A percentile compares a stretch with the other conserved stretches of the same genome.
phyloP scores from a whole-genome alignment of 2,113 vertebrate species.

The Oriolus oriolus region DNA sequence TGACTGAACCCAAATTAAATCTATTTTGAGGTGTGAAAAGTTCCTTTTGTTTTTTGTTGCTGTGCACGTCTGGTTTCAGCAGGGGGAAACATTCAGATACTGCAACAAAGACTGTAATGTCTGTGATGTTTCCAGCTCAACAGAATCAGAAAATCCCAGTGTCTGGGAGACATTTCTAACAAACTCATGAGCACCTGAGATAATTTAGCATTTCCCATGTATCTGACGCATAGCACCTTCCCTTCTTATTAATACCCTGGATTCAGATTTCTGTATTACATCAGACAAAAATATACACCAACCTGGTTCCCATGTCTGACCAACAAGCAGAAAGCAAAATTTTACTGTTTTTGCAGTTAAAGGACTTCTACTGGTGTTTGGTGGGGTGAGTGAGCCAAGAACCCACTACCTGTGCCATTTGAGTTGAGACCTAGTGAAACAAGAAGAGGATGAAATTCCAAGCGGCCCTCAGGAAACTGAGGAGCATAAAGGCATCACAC shows the following conservation, averaged over 20 bases:
- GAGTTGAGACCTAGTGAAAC: not conserved
- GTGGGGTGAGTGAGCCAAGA: not conserved
- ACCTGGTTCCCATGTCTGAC: not conserved
- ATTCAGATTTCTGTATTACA: not conserved
- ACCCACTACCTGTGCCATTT: not conserved
- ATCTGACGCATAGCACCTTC: not conserved
- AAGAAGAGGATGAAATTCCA: not conserved
- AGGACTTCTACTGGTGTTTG: not conserved
- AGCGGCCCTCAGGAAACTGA: not conserved
- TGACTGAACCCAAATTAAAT: slow-evolving; percentile 41
- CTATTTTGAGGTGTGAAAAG: slow-evolving; percentile 25
- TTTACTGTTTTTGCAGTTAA: not conserved
- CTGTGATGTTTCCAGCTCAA: not conserved
- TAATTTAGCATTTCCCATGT: not conserved
- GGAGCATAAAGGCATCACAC: fast-evolving
- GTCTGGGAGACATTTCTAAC: not conserved
- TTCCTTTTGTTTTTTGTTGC: not conserved
- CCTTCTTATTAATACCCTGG: not conserved
- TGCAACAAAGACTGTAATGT: not conserved
- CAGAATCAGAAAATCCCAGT: not conserved
- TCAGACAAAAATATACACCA: not conserved
- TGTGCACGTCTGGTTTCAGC: not conserved
- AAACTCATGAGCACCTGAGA: not conserved
- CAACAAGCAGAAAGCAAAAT: not conserved
- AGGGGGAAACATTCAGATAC: not conserved